phyloP scores from a whole-genome alignment of 2,113 vertebrate genomes.

The Stegostoma tigrinum region DNA sequence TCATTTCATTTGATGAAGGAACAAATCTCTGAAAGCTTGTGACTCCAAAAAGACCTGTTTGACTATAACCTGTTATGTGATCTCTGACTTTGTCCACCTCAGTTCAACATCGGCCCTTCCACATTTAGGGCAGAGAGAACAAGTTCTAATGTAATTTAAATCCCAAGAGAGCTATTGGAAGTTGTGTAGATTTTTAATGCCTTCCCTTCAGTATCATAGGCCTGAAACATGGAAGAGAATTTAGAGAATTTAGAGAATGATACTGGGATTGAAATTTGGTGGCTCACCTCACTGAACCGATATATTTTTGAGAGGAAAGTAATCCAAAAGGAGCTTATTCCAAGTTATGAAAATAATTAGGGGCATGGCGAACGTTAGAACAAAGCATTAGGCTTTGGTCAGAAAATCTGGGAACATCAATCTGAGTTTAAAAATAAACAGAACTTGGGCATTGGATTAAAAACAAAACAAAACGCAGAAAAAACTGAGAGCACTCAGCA shows the following conservation, averaged over 20 bases:
- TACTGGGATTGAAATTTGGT: not conserved
- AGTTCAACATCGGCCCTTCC: no score
- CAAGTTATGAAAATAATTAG: not conserved
- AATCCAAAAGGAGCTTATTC: not conserved
- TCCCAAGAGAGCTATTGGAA: not conserved
- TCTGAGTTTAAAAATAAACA: not conserved
- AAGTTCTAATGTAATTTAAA: not conserved
- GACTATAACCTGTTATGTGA: no score
- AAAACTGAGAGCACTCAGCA: not conserved
- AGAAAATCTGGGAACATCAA: not conserved
- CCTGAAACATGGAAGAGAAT: not conserved
- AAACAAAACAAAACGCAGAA: not conserved
- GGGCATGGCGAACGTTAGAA: not conserved
- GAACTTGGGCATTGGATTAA: not conserved
- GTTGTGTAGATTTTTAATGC: not conserved
- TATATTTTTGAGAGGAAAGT: not conserved
- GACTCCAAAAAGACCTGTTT: no score
- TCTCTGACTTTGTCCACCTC: no score
- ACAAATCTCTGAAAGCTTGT: no score
- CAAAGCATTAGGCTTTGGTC: not conserved
- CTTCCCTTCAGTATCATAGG: not conserved
- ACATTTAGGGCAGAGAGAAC: not conserved
- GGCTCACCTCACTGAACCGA: not conserved
- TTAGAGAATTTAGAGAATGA: not conserved
- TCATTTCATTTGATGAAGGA: no score